Evolutionary conservation across 2,888 invertebrate species (phyloP).

Genomic region (Chirona hameri): DNA sequence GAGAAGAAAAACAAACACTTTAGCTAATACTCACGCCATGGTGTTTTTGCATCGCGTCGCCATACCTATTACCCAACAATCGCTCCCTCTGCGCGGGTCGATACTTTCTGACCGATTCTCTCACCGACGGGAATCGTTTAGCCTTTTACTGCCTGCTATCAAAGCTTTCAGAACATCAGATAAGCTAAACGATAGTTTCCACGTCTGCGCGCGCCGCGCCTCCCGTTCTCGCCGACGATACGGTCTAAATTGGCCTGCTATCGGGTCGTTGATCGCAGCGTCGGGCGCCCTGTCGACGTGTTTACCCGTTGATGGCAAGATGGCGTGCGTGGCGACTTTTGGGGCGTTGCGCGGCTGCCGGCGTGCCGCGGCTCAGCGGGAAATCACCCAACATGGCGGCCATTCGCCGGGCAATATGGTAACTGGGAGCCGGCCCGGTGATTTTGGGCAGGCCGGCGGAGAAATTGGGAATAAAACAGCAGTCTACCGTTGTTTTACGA

Average conservation of each 20-base stretch:
- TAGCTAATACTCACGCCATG: too few species aligned
- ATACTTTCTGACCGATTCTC: too few species aligned
- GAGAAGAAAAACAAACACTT: too few species aligned
- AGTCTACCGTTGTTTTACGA: too few species aligned
- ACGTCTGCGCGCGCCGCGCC: neutral
- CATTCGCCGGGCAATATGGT: too few species aligned
- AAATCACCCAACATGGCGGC: too few species aligned
- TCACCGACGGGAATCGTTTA: neutral
- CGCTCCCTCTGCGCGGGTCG: too few species aligned
- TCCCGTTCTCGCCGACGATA: neutral
- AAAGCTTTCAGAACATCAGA: neutral
- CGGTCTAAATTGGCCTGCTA: neutral
- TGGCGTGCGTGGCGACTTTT: neutral
- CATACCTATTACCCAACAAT: too few species aligned
- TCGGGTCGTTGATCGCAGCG: neutral
- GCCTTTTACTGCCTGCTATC: neutral
- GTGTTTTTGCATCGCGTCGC: too few species aligned
- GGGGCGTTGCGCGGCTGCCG: neutral
- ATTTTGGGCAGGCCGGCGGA: too few species aligned
- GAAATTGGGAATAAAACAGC: too few species aligned
- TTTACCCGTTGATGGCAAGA: neutral
- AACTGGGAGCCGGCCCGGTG: too few species aligned
- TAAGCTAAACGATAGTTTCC: slow-evolving; percentile 1
- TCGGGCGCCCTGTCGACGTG: neutral
- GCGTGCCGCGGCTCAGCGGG: neutral